Evolutionary conservation across 2,797 vertebrate species (phyloP), one percentile per base, ranked within the genome.

Genomic region (Sorex maritimensis): DNA sequence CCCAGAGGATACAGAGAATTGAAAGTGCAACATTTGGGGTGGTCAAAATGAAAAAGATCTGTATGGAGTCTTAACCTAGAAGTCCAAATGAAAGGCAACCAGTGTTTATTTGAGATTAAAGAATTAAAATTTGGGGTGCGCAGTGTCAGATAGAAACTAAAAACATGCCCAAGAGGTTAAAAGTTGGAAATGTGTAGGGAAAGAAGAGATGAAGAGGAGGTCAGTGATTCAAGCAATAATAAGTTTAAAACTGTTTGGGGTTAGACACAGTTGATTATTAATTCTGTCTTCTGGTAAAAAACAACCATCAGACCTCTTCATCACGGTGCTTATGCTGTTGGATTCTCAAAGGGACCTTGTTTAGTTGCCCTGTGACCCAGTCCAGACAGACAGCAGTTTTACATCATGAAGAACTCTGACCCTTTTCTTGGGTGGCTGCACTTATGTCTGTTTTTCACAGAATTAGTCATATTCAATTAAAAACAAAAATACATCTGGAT

Each of bases 1-100:
- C 11, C 67, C 30, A 28, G 8, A 10, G 68, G 68, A 55, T 38
- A 46, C 4, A 85, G 38, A n/a, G 86, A 67, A 75, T 55, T 14
- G 5, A 74, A 90, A 91, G 71, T 41, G 23, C 87, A 86, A 92
- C 58, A 74, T 34, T 58, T 46, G 24, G 9, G 2, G 41, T 71
- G 21, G 17, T 55, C 69, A 83, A 82, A 79, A 46, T 21, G 10
- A 55, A 86, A 73, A 38, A 77, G 21, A 10, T 34, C 17, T 74
- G 0, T 44, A 4, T 28, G 21, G 73, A 84, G 41, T 44, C 17
- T 44, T 74, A 74, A 24, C 41, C 72, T 46, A 26, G 26, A 73
- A 74, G 72, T 24, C 5, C 9, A 74, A 74, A 74, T 44, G 41
- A 74, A 41, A 74, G 41, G 23, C 41, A 21, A 24, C 41, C 19